Conservation (phyloP, 2,888 invertebrate species). For the Drosophila testacea region DNA sequence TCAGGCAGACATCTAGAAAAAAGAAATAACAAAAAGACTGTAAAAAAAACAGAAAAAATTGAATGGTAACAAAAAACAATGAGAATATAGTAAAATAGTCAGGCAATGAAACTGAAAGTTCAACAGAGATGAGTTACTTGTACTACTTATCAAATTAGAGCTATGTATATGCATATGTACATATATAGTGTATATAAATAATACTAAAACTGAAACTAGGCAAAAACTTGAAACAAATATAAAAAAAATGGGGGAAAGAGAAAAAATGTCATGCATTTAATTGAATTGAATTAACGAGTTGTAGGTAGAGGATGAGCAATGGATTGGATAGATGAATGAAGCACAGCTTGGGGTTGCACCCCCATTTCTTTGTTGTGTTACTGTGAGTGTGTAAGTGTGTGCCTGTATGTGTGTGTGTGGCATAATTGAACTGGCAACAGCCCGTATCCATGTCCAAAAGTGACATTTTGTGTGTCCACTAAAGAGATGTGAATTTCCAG, state of each 20-base stretch:
- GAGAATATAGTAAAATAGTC: constrained; percentile 42
- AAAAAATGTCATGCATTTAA: constrained; percentile 63
- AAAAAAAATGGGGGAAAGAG: background rate
- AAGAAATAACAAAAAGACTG: constrained; percentile 18
- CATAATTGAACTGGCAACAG: constrained; percentile 41
- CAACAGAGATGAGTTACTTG: constrained; percentile 22
- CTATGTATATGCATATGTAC: constrained; percentile 1
- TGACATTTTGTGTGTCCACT: constrained; percentile 32
- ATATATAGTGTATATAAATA: background rate
- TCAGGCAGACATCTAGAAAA: constrained; percentile 62
- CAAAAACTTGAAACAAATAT: constrained; percentile 10
- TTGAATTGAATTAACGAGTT: constrained; percentile 79
- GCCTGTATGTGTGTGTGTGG: constrained; percentile 4
- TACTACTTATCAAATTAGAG: constrained; percentile 11
- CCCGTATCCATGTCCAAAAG: constrained; percentile 36
- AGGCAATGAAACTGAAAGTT: constrained; percentile 79
- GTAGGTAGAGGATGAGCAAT: background rate
- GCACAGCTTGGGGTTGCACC: constrained; percentile 47
- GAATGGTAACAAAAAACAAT: constrained; percentile 20
- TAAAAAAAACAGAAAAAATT: constrained; percentile 10
- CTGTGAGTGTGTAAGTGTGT: background rate
- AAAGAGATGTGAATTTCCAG: constrained; percentile 33
- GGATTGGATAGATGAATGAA: constrained; percentile 19
- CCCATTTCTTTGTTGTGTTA: background rate
- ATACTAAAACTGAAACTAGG: constrained; percentile 5